Evolutionary conservation across 1,140 invertebrate genomes (phyloP), one percentile per base, ranked within the genome.

Genomic region (Maconellicoccus hirsutus): DNA sequence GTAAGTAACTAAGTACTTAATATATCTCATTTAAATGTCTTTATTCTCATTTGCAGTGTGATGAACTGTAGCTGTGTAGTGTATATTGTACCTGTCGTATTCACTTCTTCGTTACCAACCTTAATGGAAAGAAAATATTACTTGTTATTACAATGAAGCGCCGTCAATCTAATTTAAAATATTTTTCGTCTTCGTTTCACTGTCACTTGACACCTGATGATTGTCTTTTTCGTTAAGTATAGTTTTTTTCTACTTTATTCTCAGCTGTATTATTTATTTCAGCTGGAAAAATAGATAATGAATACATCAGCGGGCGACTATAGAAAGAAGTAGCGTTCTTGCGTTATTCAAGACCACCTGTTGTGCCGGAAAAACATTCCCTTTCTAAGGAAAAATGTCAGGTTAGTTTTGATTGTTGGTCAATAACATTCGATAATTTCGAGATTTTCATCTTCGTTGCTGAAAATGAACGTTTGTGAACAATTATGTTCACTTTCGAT

Each of bases 131-230:
- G 42, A 52, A 52, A 52, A 52, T 52, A 52, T 16, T 52, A 3
- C 42, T 19, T 8, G 2, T 16, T 52, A 52, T 52, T 52, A 52
- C 42, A 52, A 52, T 14, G 6, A 52, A 52, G 42, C 42, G 42
- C 42, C 42, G 42, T 52, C 42, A 52, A 52, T 52, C 42, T 52
- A 52, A 52, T 52, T 52, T 52, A 52, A 52, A 52, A 52, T 52
- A 52, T 52, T 52, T 33, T 52, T 52, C 42, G 42, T 19, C 42
- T 52, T 52, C 42, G n/a, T 52, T 52, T 52, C 42, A 52, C 42
- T 52, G 42, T 52, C 42, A 52, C 42, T 52, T 52, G 42, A 52
- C 42, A 52, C 42, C n/a, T 52, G 42, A 16, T 52, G 42, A 52
- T 52, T 52, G 42, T 52, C 42, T 52, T 19, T 16, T 52, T 52